Evolutionary conservation across 2,888 invertebrate species (phyloP).

Genomic region (Drymonia ruficornis): DNA sequence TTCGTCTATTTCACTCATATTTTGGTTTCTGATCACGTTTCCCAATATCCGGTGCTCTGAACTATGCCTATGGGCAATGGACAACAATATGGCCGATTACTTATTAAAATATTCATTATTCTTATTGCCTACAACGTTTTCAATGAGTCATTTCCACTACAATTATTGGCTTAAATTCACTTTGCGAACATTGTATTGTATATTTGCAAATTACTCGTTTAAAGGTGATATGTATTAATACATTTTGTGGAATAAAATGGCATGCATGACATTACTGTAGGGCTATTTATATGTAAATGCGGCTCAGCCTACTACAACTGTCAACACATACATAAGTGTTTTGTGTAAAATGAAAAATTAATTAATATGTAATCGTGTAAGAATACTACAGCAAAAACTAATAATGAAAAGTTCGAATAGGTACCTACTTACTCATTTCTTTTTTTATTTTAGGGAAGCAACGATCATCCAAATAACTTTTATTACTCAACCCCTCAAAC

Average conservation of each 20-base stretch:
- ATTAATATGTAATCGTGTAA: no score
- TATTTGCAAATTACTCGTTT: slow-evolving; percentile 6
- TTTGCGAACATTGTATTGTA: slow-evolving; percentile 1
- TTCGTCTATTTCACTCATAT: slow-evolving; percentile 3
- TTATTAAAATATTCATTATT: slow-evolving; percentile 5
- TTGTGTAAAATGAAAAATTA: no score
- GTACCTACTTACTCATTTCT: no score
- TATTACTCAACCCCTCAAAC: not conserved
- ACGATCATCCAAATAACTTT: not conserved
- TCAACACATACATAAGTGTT: not conserved
- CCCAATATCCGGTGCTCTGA: slow-evolving; percentile 27
- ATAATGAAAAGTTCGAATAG: no score
- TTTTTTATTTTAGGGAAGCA: not conserved
- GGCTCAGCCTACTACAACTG: not conserved
- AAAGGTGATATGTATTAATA: slow-evolving; percentile 4
- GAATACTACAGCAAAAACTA: no score
- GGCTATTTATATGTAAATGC: not conserved
- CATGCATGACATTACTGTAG: not conserved
- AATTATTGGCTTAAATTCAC: slow-evolving; percentile 2
- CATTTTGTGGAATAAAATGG: not conserved
- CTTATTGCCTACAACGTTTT: slow-evolving; percentile 11
- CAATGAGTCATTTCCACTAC: slow-evolving; percentile 27
- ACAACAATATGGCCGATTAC: not conserved
- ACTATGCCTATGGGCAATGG: slow-evolving; percentile 11
- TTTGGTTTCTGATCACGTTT: slow-evolving; percentile 31